Conservation (phyloP, 23 tunicate genomes). For the Phallusia fumigata region DNA sequence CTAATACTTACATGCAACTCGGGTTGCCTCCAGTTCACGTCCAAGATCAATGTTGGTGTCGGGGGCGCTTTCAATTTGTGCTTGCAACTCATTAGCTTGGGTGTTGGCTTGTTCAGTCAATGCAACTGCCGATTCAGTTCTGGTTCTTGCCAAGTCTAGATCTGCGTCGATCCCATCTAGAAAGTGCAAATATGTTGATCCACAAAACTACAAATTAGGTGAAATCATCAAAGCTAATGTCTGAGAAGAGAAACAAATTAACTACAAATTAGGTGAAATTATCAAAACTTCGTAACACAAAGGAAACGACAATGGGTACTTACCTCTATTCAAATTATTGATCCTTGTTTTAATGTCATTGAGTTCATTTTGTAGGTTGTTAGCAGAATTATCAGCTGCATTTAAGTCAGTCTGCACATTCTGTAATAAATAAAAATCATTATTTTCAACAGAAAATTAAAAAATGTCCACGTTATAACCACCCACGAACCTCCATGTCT, state of each 20-base stretch:
- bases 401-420: background rate
- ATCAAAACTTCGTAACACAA: too few relatives aligned
- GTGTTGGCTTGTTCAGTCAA: conserved; percentile 28
- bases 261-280: too few relatives aligned
- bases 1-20: conserved; percentile 34
- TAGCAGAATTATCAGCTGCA: background rate
- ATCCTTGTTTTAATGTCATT: background rate
- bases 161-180: background rate
- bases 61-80: conserved; percentile 43
- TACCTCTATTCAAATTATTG: background rate
- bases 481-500: conserved; percentile 5
- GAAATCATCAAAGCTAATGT: too few relatives aligned
- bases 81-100: conserved; percentile 48
- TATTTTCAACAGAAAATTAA: background rate
- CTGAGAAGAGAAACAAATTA: too few relatives aligned
- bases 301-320: background rate
- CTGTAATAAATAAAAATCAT: background rate
- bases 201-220: too few relatives aligned
- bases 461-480: background rate
- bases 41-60: conserved; percentile 43
- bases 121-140: conserved; percentile 9
- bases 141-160: background rate
- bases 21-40: conserved; percentile 21
- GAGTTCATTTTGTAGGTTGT: background rate
- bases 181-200: too few relatives aligned